Evolutionary conservation across 2,888 invertebrate genomes (phyloP), one percentile per base, ranked within the genome.

Genomic region (Scelioninae gen. 2): DNA sequence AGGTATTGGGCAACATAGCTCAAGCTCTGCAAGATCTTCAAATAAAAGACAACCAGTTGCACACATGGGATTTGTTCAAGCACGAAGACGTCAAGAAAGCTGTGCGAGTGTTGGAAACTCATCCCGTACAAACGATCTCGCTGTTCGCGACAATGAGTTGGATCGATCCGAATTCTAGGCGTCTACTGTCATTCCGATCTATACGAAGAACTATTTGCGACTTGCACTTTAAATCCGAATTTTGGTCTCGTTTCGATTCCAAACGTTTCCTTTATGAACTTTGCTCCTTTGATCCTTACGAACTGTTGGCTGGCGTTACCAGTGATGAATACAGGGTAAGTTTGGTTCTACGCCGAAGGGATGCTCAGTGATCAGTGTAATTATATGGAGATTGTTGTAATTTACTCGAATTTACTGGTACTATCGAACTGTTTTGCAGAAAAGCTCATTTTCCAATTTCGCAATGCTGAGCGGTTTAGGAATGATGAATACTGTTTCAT

Each of bases 201-300:
- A 9, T 80, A 0, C 77, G 80, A 15, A 77, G 53, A 10, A 57
- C 46, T 2, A 76, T 82, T 75, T 84, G 84, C 60, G 73, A 73
- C 2, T 43, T 63, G 2, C 78, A 76, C 7, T 81, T 79, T 10
- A 72, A 78, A 50, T 76, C 78, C 0, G 57, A 48, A 37, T 83
- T 79, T 46, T 84, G 84, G 84, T 73, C 58, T 11, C 57, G 71
- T 15, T 58, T 69, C 3, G 76, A 74, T 7, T 76, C 77, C 7
- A 78, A 52, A 18, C 77, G 69, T 16, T 84, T 83, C 43, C 53
- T 84, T 9, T 72, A 75, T 2, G 75, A 78, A 37, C n/a, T 84
- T n/a, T 84, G 84, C 35, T 78, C 80, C 6, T 83, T 83, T 70
- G 83, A 84, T 71, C 77, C 78, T 7, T 74, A 78, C 50, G 82